Evolutionary conservation across 2,113 vertebrate genomes (phyloP).

Genomic region (Ailuropoda melanoleuca): DNA sequence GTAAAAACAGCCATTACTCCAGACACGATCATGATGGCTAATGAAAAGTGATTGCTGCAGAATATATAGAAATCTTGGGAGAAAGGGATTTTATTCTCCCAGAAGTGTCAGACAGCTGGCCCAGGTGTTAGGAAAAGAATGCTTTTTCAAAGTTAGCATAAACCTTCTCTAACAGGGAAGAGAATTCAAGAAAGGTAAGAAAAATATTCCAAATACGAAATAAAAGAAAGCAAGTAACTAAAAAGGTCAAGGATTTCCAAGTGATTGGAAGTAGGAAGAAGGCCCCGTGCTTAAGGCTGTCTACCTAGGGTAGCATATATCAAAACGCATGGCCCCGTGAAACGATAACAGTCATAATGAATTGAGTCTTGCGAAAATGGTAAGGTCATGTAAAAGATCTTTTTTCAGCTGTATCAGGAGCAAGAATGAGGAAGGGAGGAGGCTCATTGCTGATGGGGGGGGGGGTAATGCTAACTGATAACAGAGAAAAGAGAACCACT

Average conservation of each 20-base stretch:
- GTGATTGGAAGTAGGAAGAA: background rate
- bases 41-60: background rate
- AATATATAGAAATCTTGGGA: background rate
- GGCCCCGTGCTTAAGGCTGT: background rate
- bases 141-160: background rate
- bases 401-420: conserved; percentile 1
- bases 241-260: background rate
- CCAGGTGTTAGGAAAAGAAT: background rate
- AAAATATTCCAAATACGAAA: background rate
- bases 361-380: background rate
- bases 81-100: background rate
- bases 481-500: conserved; percentile 53
- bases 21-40: background rate
- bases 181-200: background rate
- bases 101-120: background rate
- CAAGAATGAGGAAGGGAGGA: conserved; percentile 49
- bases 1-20: background rate
- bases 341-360: background rate
- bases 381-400: background rate
- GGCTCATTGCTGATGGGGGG: background rate
- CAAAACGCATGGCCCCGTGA: background rate
- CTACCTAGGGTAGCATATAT: background rate
- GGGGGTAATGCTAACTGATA: conserved; percentile 4
- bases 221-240: background rate
- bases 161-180: background rate